Conservation (phyloP, 2,113 vertebrate genomes). For the Lampris incognitus region DNA sequence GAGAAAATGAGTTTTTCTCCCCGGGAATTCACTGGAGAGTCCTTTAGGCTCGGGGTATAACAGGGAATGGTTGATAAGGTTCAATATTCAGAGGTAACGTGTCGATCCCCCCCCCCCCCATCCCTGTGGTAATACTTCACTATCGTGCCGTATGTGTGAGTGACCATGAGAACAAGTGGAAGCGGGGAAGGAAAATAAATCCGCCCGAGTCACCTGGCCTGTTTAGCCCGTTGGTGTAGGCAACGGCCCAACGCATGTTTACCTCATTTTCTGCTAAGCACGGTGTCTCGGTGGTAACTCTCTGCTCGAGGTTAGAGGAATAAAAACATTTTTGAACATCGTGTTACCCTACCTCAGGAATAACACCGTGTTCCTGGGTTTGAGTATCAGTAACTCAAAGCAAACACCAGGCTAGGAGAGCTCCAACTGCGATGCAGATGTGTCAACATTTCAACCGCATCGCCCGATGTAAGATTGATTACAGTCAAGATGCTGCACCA, state of each 20-base stretch:
- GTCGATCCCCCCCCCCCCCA: constrained; percentile 6
- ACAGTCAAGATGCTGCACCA: constrained; percentile 39
- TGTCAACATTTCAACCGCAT: constrained; percentile 33
- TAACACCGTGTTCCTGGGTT: background rate
- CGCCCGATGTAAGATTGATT: constrained; percentile 39
- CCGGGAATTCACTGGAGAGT: constrained; percentile 28
- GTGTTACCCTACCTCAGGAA: constrained; percentile 6
- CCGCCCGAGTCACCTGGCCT: constrained; percentile 28
- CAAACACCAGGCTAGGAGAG: constrained; percentile 1
- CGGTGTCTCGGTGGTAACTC: constrained; percentile 22
- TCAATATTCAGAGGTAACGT: constrained; percentile 39
- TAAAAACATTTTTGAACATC: constrained; percentile 13
- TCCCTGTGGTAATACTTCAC: constrained; percentile 55
- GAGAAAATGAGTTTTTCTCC: constrained; percentile 26
- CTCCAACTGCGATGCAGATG: constrained; percentile 1
- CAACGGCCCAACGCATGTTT: constrained; percentile 37
- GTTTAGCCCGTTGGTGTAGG: constrained; percentile 39
- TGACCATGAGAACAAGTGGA: constrained; percentile 32
- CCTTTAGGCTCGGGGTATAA: background rate
- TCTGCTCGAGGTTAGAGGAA: constrained; percentile 10
- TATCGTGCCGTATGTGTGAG: constrained; percentile 66
- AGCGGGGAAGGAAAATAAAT: background rate
- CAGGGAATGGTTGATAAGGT: constrained; percentile 54
- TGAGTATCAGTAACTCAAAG: constrained; percentile 29
- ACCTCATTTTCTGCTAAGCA: constrained; percentile 11